Conservation (phyloP, 1,140 invertebrate genomes). For the Drosophila quadrilineata region DNA sequence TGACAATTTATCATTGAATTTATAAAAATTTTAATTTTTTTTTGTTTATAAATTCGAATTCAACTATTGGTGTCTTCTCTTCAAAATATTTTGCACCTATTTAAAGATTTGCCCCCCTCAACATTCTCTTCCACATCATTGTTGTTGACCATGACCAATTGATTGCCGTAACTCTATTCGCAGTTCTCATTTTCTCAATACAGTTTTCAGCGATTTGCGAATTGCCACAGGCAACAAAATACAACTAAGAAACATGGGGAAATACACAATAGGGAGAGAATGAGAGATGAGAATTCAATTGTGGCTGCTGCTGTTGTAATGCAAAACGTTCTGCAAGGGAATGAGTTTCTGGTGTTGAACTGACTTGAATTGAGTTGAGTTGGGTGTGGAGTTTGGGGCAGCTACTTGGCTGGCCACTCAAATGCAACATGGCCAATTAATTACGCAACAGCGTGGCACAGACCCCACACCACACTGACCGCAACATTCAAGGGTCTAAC, state of each 20-base stretch:
- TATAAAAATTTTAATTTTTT: no score
- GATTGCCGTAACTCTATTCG: no score
- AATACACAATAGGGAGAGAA: no score
- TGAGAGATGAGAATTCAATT: conserved; percentile 52
- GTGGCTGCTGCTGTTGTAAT: conserved; percentile 59
- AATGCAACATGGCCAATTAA: conserved; percentile 79
- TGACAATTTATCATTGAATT: no score
- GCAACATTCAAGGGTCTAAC: conserved; percentile 67
- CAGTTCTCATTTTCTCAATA: no score
- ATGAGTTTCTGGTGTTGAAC: not conserved
- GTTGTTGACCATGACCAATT: no score
- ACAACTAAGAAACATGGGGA: no score
- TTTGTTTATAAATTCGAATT: no score
- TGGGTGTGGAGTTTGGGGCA: not conserved
- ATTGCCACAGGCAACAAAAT: conserved; percentile 23
- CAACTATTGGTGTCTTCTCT: no score
- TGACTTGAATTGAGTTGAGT: not conserved
- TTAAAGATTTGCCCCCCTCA: no score
- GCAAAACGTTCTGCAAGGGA: conserved; percentile 34
- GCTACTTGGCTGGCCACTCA: conserved; percentile 55
- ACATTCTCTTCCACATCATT: no score
- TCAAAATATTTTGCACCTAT: no score
- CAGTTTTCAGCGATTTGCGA: conserved; percentile 21
- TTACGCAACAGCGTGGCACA: conserved; percentile 66
- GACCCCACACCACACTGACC: conserved; percentile 47